Evolutionary conservation across 2,113 vertebrate species (phyloP).

Genomic region (Vanacampus margaritifer): DNA sequence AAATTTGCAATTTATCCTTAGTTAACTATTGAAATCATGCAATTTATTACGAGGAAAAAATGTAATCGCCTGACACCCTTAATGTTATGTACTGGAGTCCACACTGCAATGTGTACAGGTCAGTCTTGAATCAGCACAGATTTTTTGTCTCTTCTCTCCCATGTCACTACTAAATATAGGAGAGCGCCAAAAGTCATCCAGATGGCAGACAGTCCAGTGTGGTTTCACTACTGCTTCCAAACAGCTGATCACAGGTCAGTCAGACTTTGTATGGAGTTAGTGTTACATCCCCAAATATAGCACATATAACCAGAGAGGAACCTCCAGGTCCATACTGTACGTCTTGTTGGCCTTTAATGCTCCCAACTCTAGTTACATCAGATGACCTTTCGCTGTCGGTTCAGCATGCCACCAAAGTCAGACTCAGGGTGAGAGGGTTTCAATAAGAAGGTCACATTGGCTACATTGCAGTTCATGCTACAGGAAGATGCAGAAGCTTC

Average conservation of each 20-base stretch:
- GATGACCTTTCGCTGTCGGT: slow-evolving; percentile 68
- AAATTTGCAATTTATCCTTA: too few relatives aligned
- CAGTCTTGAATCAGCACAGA: slow-evolving; percentile 52
- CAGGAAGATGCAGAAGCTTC: neutral
- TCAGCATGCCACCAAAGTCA: slow-evolving; percentile 45
- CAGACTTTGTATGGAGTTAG: slow-evolving; percentile 41
- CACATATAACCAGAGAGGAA: neutral
- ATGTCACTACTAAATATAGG: slow-evolving; percentile 72
- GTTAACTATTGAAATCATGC: too few relatives aligned
- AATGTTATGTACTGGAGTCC: neutral
- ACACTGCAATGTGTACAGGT: neutral
- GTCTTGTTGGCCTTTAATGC: slow-evolving; percentile 75
- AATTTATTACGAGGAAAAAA: too few relatives aligned
- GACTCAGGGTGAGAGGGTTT: slow-evolving; percentile 24
- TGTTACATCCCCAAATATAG: slow-evolving; percentile 50
- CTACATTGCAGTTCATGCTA: slow-evolving; percentile 19
- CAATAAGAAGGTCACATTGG: slow-evolving; percentile 61
- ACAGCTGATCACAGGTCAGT: slow-evolving; percentile 17
- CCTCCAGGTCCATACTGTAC: slow-evolving; percentile 15
- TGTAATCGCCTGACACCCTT: too few relatives aligned
- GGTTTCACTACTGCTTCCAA: neutral
- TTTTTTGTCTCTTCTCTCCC: neutral
- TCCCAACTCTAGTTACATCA: slow-evolving; percentile 76
- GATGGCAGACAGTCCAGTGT: slow-evolving; percentile 8
- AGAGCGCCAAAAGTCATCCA: neutral